A percentile compares a stretch with the other conserved stretches of the same genome.
Evolutionary conservation across 2,113 vertebrate genomes (phyloP).

Genomic region (Dasyprocta punctata): DNA sequence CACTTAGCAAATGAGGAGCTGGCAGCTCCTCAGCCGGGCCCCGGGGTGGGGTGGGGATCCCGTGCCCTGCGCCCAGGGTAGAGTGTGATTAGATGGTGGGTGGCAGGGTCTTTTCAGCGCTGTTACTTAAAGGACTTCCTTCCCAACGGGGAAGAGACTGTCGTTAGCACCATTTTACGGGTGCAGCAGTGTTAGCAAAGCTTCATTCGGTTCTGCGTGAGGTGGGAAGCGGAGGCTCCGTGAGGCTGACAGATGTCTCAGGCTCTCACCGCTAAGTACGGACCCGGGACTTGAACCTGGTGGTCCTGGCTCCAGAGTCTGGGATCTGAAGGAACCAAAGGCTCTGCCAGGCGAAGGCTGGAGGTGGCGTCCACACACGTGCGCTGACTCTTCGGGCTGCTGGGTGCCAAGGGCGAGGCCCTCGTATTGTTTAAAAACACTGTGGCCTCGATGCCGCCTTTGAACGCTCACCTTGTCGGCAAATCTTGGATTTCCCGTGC

Average conservation of each 20-base stretch:
- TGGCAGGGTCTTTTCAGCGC: background rate
- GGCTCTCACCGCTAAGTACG: background rate
- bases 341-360: background rate
- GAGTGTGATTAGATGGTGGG: background rate
- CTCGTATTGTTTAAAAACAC: background rate
- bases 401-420: background rate
- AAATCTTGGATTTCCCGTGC: background rate
- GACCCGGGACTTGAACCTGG: slow-evolving; percentile 11
- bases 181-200: background rate
- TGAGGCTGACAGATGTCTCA: background rate
- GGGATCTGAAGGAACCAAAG: background rate
- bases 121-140: background rate
- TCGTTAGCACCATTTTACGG: background rate
- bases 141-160: background rate
- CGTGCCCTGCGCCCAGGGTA: background rate
- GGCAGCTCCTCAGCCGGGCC: background rate
- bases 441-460: background rate
- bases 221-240: background rate
- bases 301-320: background rate
- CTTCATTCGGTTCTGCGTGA: background rate
- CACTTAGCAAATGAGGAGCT: background rate
- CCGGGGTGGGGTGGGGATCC: background rate
- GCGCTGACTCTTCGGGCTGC: background rate
- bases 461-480: background rate
- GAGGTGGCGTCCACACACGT: background rate